Conservation (phyloP, 2,888 invertebrate genomes). For the Thecocarcelia acutangulata region DNA sequence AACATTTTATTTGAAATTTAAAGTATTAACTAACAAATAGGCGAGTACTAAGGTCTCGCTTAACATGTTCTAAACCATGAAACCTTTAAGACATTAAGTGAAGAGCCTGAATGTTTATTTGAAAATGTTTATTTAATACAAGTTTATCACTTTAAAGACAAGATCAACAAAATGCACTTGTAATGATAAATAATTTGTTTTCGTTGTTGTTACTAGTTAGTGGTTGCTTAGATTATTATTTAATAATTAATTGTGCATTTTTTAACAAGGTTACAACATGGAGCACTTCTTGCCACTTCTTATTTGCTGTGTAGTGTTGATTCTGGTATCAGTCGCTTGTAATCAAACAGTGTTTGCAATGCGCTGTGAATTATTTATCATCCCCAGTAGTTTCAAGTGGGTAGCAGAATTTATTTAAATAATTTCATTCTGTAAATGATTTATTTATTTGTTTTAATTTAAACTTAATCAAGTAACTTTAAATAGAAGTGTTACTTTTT, state of each 20-base stretch:
- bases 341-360: slow-evolving; percentile 5
- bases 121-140: slow-evolving; percentile 24
- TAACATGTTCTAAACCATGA: not conserved
- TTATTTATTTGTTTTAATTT: slow-evolving; percentile 7
- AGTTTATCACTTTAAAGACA: slow-evolving; percentile 35
- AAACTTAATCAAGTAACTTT: not conserved
- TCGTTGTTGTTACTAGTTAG: not conserved
- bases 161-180: slow-evolving; percentile 34
- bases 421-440: slow-evolving; percentile 19
- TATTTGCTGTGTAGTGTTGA: not conserved
- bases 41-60: slow-evolving; percentile 16
- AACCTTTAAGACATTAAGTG: not conserved
- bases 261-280: slow-evolving; percentile 18
- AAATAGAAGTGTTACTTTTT: slow-evolving; percentile 2
- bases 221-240: slow-evolving; percentile 39
- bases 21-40: slow-evolving; percentile 29
- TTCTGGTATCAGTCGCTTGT: slow-evolving; percentile 4
- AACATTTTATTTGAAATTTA: slow-evolving; percentile 5
- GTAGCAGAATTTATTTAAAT: slow-evolving; percentile 24
- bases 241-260: slow-evolving; percentile 33
- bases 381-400: slow-evolving; percentile 19
- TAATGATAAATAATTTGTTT: slow-evolving; percentile 32
- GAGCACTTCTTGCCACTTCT: slow-evolving; percentile 7
- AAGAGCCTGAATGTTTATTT: slow-evolving; percentile 35
- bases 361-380: slow-evolving; percentile 37